Base-by-base conservation (phyloP, 64 coral and sea anemone species). In the Hydrozoanthus tunicans region DNA sequence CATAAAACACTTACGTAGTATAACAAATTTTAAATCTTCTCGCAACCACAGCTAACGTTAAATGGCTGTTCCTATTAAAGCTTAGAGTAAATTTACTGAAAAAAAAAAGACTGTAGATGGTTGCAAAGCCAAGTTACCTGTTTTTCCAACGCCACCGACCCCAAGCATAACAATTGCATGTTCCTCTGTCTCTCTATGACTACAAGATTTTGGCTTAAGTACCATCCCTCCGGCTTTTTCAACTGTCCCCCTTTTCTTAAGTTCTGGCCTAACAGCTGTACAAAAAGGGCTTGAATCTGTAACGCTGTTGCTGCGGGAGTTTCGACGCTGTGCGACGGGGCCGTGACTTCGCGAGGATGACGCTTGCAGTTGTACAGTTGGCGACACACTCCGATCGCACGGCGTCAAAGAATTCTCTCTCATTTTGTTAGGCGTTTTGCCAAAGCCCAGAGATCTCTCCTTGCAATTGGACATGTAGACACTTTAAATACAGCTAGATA, bases 71-170 rank as follows among this genome's bases (percentile, higher is more conserved):
- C 32, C 0, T 43, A 43, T 43, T 43, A 43, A 43, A 43, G 32
- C 32, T 43, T 43, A 43, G 32, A 43, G 32, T 43, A 43, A 43
- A 43, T 43, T 43, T 43, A 43, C 32, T 43, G 32, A 43, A 43
- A 43, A 43, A 43, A 43, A 43, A 43, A 43, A 43, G 32, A 43
- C 32, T 43, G 32, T 1, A 43, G 32, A 43, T 43, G 32, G 32
- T 43, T 43, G 32, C 32, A 43, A 43, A 43, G 32, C 32, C 32
- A 43, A 5, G n/a, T 25, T 74, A 88, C 84, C 84, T 75, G 84
- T 88, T 88, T 88, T 88, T 10, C 84, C 84, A 51, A 88, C 84
- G 6, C 84, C 84, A 2, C 68, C 84, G 9, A 74, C 69, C 11
- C 84, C 84, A 15, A 88, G 84, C 68, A 88, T 51, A 0, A 88